phyloP scores from a whole-genome alignment of 2,888 invertebrate species.

The Melieria crassipennis region DNA sequence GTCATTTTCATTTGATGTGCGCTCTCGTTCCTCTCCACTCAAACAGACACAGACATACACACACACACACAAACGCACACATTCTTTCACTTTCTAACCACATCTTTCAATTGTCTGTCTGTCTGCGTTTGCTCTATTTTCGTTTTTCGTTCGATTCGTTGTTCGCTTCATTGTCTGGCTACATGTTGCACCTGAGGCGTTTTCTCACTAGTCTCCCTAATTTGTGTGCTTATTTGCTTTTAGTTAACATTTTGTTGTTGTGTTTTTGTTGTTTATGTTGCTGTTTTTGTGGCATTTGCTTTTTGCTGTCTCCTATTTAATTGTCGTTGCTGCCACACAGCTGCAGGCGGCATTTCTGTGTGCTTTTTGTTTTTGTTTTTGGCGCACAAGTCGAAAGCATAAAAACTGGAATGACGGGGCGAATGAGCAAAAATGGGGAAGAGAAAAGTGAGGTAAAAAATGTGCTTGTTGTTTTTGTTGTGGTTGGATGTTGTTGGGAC shows the following conservation, averaged over 20 bases:
- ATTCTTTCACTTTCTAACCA: no score
- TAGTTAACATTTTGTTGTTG: not conserved
- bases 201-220: conserved; percentile 8
- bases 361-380: not conserved
- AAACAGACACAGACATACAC: no score
- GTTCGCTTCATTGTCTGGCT: not conserved
- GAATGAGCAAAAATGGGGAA: not conserved
- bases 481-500: not conserved
- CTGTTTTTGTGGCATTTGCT: conserved; percentile 9
- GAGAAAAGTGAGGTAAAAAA: not conserved
- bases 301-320: not conserved
- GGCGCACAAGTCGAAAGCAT: not conserved
- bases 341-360: not conserved
- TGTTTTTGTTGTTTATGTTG: not conserved
- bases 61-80: no score
- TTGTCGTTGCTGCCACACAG: not conserved
- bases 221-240: not conserved
- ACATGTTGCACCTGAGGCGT: conserved; percentile 1
- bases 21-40: not conserved
- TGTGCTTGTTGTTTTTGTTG: not conserved
- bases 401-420: conserved; percentile 8
- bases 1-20: not conserved
- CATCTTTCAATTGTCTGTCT: no score
- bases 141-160: not conserved
- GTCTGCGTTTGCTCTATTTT: no score